These are phyloP conservation scores for Xylota sylvarum DNA, from an alignment of 2,888 invertebrate species.

Conservation along the genomic window DNA sequence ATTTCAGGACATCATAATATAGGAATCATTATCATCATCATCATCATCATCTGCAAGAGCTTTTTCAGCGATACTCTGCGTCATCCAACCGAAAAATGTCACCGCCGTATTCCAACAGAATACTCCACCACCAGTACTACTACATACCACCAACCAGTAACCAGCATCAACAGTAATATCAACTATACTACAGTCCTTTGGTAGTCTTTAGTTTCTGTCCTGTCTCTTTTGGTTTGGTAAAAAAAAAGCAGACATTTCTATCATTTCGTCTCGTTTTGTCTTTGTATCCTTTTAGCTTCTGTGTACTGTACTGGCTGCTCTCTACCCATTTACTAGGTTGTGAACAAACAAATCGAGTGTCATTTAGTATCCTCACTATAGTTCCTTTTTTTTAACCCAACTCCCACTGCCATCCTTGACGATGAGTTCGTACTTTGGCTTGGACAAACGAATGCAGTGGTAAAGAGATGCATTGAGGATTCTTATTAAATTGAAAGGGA, in stretches of 20 bases:
- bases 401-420: conserved; percentile 1
- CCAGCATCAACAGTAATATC: too few species aligned
- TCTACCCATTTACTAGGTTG: conserved; percentile 55
- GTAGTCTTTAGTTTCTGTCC: conserved; percentile 14
- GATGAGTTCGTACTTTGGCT: conserved; percentile 5
- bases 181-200: conserved; percentile 25
- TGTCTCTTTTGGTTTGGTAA: not conserved
- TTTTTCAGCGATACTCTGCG: conserved; percentile 9
- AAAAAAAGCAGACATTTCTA: conserved; percentile 20
- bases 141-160: too few species aligned
- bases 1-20: conserved; percentile 70
- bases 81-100: conserved; percentile 59
- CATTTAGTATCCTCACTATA: conserved; percentile 48
- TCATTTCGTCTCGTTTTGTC: conserved; percentile 52
- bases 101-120: conserved; percentile 42
- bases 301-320: not conserved
- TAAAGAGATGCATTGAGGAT: conserved; percentile 13
- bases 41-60: conserved; percentile 25
- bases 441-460: conserved; percentile 40
- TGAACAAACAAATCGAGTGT: conserved; percentile 71
- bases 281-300: conserved; percentile 68
- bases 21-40: conserved; percentile 66
- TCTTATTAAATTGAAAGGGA: conserved; percentile 20
- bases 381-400: not conserved
- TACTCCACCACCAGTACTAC: not conserved